These are phyloP conservation scores for Meriones unguiculatus DNA, from an alignment of 2,113 vertebrate genomes.

Conservation along the genomic window DNA sequence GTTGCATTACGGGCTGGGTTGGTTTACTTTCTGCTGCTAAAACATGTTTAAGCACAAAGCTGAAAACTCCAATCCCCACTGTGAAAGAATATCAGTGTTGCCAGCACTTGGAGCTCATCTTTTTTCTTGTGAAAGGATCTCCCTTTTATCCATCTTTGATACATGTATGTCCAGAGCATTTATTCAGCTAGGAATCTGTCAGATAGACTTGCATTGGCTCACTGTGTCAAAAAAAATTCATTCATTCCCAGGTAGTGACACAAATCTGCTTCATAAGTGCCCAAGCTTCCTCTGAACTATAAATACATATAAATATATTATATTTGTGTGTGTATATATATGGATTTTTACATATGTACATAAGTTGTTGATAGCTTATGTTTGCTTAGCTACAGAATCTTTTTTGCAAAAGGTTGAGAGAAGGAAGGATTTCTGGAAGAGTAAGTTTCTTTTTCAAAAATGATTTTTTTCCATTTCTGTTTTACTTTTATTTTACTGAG, in stretches of 20 bases:
- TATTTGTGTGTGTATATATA: not conserved
- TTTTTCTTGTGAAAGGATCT: conserved; percentile 36
- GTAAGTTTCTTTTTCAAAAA: not conserved
- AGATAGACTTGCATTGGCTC: conserved; percentile 57
- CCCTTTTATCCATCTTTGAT: not conserved
- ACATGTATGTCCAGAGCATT: conserved; percentile 44
- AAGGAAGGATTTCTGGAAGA: conserved; percentile 57
- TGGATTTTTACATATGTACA: not conserved
- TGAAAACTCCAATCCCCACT: conserved; percentile 49
- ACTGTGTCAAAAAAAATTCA: conserved; percentile 58
- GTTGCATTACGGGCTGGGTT: conserved; percentile 3
- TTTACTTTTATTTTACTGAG: not conserved
- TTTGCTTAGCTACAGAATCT: conserved; percentile 82
- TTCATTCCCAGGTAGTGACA: conserved; percentile 61
- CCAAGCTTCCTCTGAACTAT: conserved; percentile 64
- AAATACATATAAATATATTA: conserved; percentile 56
- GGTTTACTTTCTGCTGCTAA: conserved; percentile 65
- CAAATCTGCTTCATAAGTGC: conserved; percentile 76
- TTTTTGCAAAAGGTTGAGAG: conserved; percentile 74
- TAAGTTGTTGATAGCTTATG: conserved; percentile 79
- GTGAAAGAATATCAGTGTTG: conserved; percentile 1
- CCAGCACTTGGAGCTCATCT: not conserved
- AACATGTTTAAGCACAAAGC: conserved; percentile 60
- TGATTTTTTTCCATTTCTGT: not conserved
- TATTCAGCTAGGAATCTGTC: conserved; percentile 65